phyloP scores from a whole-genome alignment of 2,113 vertebrate species.

The Phalacrocorax carbo region DNA sequence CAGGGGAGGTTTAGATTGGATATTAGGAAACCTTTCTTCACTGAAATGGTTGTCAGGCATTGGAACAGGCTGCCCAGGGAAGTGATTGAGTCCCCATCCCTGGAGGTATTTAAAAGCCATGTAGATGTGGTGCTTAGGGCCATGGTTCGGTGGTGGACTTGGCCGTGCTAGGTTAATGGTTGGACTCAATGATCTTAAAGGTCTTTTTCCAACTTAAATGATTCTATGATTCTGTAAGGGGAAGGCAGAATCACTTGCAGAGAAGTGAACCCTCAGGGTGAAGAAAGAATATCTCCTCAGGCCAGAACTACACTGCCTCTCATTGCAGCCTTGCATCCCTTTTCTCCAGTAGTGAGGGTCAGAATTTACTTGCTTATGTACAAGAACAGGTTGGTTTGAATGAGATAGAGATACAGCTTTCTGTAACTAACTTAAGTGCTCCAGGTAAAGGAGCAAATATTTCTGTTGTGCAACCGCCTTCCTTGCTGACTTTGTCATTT shows the following conservation, averaged over 20 bases:
- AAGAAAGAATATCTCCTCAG: not conserved
- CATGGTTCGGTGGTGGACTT: not conserved
- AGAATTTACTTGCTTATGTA: not conserved
- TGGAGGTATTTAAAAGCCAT: not conserved
- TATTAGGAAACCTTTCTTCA: not conserved
- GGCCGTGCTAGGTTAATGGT: not conserved
- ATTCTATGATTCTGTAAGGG: not conserved
- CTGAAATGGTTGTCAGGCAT: not conserved
- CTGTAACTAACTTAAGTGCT: not conserved
- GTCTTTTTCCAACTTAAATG: not conserved
- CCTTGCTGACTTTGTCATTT: not conserved
- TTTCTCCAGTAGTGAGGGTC: not conserved
- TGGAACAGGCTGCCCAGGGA: not conserved
- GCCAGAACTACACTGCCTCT: not conserved
- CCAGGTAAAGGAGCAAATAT: not conserved
- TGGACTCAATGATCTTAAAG: not conserved
- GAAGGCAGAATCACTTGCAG: not conserved
- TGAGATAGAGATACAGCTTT: not conserved
- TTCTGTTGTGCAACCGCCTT: not conserved
- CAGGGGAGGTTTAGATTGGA: not conserved
- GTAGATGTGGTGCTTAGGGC: not conserved
- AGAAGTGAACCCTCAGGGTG: not conserved
- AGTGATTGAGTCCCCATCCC: not conserved
- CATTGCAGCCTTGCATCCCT: not conserved
- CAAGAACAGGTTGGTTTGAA: not conserved